Evolutionary conservation across 1,140 invertebrate species (phyloP).

Genomic region (Ooceraea biroi): DNA sequence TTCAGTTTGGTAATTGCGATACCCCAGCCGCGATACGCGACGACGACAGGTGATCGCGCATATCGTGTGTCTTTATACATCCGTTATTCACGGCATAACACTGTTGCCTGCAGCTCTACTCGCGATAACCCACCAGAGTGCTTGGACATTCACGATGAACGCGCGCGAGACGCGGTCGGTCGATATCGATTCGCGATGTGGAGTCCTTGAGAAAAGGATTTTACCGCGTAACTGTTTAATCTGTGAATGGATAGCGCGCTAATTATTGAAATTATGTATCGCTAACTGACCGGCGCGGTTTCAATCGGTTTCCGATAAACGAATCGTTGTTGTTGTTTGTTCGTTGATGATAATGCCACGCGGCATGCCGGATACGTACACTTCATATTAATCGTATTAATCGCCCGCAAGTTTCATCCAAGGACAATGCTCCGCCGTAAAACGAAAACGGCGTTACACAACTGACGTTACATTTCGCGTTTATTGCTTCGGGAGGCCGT

Average conservation of each 20-base stretch:
- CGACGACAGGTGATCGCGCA: conserved; percentile 76
- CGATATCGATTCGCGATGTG: conserved; percentile 45
- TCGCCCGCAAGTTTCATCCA: conserved; percentile 31
- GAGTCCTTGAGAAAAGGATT: conserved; percentile 39
- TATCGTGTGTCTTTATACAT: conserved; percentile 80
- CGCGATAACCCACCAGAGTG: conserved; percentile 22
- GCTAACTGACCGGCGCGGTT: background rate
- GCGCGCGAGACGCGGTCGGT: conserved; percentile 28
- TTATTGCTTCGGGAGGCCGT: conserved; percentile 13
- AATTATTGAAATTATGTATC: conserved; percentile 27
- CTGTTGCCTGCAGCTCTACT: conserved; percentile 17
- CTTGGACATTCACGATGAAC: background rate
- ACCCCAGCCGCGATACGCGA: conserved; percentile 61
- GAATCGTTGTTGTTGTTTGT: background rate
- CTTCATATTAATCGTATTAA: conserved; percentile 28
- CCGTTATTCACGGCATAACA: conserved; percentile 76
- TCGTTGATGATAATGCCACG: background rate
- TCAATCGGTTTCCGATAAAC: background rate
- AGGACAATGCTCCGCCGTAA: conserved; percentile 22
- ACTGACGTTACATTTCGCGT: conserved; percentile 13
- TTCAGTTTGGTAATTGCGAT: conserved; percentile 77
- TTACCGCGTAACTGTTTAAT: background rate
- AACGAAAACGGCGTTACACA: conserved; percentile 30
- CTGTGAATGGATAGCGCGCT: background rate
- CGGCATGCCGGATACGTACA: background rate